phyloP scores from a whole-genome alignment of 1,140 invertebrate genomes.

The Hirudo medicinalis region DNA sequence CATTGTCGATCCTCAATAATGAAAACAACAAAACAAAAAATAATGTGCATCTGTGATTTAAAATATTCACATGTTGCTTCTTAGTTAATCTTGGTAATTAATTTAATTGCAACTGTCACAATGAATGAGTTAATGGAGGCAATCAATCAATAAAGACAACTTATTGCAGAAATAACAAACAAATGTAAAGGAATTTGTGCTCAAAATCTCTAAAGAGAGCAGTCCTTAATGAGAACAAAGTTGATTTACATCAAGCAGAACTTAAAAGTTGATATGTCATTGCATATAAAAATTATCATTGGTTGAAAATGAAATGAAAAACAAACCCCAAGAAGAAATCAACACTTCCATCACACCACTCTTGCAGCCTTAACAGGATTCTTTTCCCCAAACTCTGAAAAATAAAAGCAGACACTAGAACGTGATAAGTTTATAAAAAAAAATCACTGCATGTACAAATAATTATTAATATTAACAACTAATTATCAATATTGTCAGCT shows the following conservation, averaged over 20 bases:
- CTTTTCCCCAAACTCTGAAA: background rate
- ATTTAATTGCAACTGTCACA: too few relatives aligned
- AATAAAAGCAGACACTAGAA: background rate
- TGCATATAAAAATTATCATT: background rate
- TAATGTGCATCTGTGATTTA: background rate
- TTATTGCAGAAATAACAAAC: too few relatives aligned
- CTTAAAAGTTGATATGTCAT: background rate
- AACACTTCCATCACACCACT: background rate
- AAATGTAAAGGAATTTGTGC: background rate
- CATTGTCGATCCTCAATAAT: constrained; percentile 4
- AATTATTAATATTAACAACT: background rate
- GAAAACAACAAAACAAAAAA: background rate
- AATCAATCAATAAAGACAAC: too few relatives aligned
- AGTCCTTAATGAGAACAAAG: background rate
- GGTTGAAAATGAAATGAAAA: background rate
- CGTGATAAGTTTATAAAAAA: background rate
- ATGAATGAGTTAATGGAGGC: too few relatives aligned
- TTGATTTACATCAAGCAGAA: background rate
- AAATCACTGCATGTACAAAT: background rate
- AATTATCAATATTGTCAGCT: background rate
- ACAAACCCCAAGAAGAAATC: constrained; percentile 10
- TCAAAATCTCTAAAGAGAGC: background rate
- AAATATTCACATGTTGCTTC: too few relatives aligned
- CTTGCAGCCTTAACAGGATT: background rate
- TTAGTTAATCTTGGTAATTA: too few relatives aligned